A percentile compares a stretch with the other conserved stretches of the same genome.
phyloP scores from a whole-genome alignment of 2,888 invertebrate genomes.

The Coelogynopora nodosa region DNA sequence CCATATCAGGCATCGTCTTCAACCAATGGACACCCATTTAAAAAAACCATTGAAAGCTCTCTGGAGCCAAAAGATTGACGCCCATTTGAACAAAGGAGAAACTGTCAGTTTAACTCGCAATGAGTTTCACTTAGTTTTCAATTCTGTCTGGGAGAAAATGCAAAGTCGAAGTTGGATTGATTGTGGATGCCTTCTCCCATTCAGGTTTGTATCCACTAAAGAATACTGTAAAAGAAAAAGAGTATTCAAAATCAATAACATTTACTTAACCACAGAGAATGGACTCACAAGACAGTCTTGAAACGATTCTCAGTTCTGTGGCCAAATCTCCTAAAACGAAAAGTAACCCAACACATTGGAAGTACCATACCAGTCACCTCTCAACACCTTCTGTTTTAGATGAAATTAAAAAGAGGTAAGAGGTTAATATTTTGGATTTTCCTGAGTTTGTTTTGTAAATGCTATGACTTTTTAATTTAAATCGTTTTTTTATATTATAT shows the following conservation, averaged over 20 bases:
- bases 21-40: constrained; percentile 14
- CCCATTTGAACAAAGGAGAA: background rate
- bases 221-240: background rate
- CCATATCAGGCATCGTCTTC: constrained; percentile 16
- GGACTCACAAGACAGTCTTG: background rate
- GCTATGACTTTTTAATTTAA: background rate
- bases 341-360: background rate
- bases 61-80: background rate
- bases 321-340: background rate
- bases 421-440: background rate
- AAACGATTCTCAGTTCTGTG: background rate
- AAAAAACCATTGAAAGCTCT: background rate
- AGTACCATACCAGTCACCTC: background rate
- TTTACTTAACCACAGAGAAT: background rate
- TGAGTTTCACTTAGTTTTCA: background rate
- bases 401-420: background rate
- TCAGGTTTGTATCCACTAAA: background rate
- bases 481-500: background rate
- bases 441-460: background rate
- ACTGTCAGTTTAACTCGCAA: background rate
- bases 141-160: background rate
- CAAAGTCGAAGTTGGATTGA: background rate
- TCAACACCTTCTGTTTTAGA: background rate
- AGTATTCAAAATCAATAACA: background rate
- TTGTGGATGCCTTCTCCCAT: background rate